These are phyloP conservation scores for Eupithecia vulgata DNA, from an alignment of 2,888 invertebrate species.

Conservation along the genomic window DNA sequence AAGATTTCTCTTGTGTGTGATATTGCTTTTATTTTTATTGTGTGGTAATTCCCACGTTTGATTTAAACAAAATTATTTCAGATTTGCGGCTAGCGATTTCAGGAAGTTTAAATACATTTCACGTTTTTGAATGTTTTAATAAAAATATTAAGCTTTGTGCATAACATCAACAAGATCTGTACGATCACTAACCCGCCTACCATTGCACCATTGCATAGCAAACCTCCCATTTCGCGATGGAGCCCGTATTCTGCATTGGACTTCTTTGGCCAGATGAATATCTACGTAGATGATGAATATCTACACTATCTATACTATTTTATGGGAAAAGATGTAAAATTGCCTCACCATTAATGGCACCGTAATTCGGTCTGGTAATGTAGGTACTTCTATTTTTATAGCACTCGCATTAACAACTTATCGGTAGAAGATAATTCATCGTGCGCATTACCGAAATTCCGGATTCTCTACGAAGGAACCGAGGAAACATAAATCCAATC, in stretches of 20 bases:
- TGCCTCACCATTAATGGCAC: neutral
- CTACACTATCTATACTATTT: neutral
- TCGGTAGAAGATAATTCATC: conserved; percentile 14
- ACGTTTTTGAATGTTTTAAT: neutral
- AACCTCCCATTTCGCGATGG: neutral
- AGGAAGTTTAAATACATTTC: neutral
- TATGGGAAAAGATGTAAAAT: neutral
- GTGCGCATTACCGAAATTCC: conserved; percentile 29
- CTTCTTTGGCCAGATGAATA: neutral
- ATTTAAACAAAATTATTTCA: neutral
- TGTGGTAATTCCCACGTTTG: neutral
- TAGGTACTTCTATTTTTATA: conserved; percentile 3
- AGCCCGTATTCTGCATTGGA: neutral
- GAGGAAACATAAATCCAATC: conserved; percentile 38
- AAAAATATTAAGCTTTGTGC: neutral
- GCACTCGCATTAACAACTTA: conserved; percentile 6
- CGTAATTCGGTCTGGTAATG: neutral
- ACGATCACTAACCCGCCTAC: neutral
- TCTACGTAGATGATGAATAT: neutral
- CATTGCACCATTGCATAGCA: neutral
- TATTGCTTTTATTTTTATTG: neutral
- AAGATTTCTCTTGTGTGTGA: neutral
- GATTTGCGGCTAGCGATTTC: neutral
- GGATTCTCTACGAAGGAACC: conserved; percentile 15
- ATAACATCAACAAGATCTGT: neutral